Evolutionary conservation across 92 coral and sea anemone species (phyloP), one percentile per base, ranked within the genome.

Genomic region (Porites lobata): DNA sequence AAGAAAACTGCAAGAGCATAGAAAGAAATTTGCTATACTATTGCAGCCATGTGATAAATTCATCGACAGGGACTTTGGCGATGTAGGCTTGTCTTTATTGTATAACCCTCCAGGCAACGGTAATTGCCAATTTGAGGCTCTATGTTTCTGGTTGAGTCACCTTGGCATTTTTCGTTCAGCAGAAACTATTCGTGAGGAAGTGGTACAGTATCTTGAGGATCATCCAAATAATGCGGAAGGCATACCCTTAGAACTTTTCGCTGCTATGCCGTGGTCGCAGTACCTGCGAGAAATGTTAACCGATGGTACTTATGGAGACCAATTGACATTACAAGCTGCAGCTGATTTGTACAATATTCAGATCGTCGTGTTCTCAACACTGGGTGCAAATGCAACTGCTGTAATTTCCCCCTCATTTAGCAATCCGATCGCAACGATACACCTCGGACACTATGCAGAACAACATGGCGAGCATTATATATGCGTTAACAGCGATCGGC

Each of bases 321-420:
- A 88, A 38, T 70, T 89, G 70, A 89, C 92, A 13, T 72, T 89
- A 50, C 78, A 89, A 78, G 92, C 89, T 51, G 85, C 88, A 57
- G 79, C 84, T 21, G 68, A 88, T 62, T 56, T 89, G 38, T 82
- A 51, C 70, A 83, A 77, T 67, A 84, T 83, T 67, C 83, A 89
- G 77, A 69, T 89, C 69, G 58, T 78, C 7, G 82, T 84, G 43
- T 9, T 89, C 52, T 89, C 81, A 52, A 79, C 80, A 14, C 76
- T 89, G 72, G 92, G 88, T 4, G 84, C 88, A 58, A 84, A 82
- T 50, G 91, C 91, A 43, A 64, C 77, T n/a, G 54, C 78, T 70
- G 72, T 87, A 50, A 80, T 87, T 87, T 87, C 91, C 65, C 85
- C 86, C 69, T 56, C 72, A 22, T 62, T 86, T 14, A 81, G 82